A percentile compares a stretch with the other conserved stretches of the same genome.
Conservation (phyloP, 1,140 invertebrate genomes). For the Hylaeus volcanicus region DNA sequence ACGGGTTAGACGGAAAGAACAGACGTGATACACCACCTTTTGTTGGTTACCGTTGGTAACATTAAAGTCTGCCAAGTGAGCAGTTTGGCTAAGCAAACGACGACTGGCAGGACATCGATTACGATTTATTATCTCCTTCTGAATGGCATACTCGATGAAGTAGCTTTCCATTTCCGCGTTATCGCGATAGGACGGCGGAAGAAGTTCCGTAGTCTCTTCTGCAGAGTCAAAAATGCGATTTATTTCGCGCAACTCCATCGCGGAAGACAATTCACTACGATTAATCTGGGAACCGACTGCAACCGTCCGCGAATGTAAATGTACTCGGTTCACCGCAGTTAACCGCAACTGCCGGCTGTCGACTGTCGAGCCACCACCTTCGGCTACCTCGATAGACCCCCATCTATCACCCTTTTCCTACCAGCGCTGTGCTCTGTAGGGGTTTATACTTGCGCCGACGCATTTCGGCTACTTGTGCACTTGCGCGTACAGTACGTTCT, state of each 20-base stretch:
- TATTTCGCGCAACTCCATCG: slow-evolving; percentile 75
- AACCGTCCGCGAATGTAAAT: neutral
- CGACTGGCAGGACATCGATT: slow-evolving; percentile 72
- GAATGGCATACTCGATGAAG: slow-evolving; percentile 74
- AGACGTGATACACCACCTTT: slow-evolving; percentile 60
- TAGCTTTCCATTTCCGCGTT: slow-evolving; percentile 71
- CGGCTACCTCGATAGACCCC: neutral
- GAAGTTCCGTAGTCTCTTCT: slow-evolving; percentile 72
- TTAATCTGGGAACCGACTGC: neutral
- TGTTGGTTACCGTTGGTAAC: slow-evolving; percentile 68
- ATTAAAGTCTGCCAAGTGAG: slow-evolving; percentile 65
- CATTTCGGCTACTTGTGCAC: neutral
- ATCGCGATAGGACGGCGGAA: slow-evolving; percentile 65
- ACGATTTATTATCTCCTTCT: slow-evolving; percentile 76
- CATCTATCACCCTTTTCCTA: neutral
- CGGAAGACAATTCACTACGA: neutral
- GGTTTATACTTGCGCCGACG: neutral
- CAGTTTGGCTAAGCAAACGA: slow-evolving; percentile 71
- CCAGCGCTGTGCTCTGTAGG: neutral
- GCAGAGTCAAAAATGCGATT: slow-evolving; percentile 64
- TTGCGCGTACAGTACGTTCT: neutral
- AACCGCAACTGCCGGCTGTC: neutral
- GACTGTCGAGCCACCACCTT: neutral
- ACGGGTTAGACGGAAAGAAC: neutral
- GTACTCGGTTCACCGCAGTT: neutral